A percentile compares a stretch with the other conserved stretches of the same genome.
phyloP scores from a whole-genome alignment of 2,888 invertebrate genomes.

The Brenthis hecate region DNA sequence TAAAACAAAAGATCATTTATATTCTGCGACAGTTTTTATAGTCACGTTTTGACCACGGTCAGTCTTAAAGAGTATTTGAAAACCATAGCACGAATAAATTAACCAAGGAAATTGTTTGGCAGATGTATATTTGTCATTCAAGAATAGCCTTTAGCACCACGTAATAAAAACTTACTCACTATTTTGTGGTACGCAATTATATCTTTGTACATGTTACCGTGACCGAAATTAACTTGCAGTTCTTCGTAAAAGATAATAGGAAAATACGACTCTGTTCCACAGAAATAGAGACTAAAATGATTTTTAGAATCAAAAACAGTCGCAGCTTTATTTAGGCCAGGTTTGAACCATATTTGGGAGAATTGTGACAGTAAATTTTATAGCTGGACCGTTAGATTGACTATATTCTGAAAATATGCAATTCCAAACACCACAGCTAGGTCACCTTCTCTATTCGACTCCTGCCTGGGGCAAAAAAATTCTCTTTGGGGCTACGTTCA shows the following conservation, averaged over 20 bases:
- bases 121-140: background rate
- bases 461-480: too few species aligned
- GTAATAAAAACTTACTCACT: constrained; percentile 7
- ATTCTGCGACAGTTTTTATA: constrained; percentile 59
- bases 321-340: constrained; percentile 53
- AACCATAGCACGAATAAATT: constrained; percentile 54
- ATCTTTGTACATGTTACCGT: constrained; percentile 16
- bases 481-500: too few species aligned
- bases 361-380: constrained; percentile 46
- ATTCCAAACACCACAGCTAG: background rate
- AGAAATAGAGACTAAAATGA: constrained; percentile 20
- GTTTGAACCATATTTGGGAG: constrained; percentile 61
- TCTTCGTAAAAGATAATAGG: background rate
- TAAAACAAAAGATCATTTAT: constrained; percentile 45
- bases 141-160: constrained; percentile 20
- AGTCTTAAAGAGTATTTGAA: constrained; percentile 37
- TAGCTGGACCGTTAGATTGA: constrained; percentile 47
- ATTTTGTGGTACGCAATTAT: constrained; percentile 12
- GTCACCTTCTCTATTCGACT: too few species aligned
- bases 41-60: constrained; percentile 53
- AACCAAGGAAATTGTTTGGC: constrained; percentile 43
- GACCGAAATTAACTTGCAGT: constrained; percentile 40
- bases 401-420: constrained; percentile 9
- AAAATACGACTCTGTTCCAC: constrained; percentile 32
- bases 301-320: constrained; percentile 36